Conservation (phyloP, 2,113 vertebrate genomes). For the Ariopsis seemanni region DNA sequence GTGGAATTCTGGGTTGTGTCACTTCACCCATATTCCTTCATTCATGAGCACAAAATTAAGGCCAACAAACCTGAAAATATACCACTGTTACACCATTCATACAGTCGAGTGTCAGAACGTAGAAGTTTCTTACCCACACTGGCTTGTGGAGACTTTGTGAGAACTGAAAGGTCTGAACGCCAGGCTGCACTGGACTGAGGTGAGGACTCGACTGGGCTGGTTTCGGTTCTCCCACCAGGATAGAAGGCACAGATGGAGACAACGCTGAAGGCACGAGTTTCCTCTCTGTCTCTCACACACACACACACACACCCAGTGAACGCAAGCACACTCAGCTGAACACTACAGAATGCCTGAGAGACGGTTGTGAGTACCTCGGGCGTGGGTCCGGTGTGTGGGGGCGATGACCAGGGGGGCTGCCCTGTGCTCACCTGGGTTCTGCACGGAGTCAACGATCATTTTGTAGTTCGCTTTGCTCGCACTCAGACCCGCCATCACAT, state of each 20-base stretch:
- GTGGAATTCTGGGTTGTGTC: too few species aligned
- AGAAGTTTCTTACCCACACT: slow-evolving; percentile 75
- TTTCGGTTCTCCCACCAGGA: slow-evolving; percentile 78
- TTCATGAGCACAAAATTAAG: too few species aligned
- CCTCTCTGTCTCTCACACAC: slow-evolving; percentile 78
- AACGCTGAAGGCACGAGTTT: slow-evolving; percentile 93
- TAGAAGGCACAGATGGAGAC: slow-evolving; percentile 89
- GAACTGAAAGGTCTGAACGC: slow-evolving; percentile 71
- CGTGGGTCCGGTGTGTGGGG: slow-evolving; percentile 33
- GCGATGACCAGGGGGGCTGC: slow-evolving; percentile 8
- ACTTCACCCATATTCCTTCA: too few species aligned
- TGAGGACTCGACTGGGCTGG: slow-evolving; percentile 75
- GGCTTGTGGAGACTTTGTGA: slow-evolving; percentile 71
- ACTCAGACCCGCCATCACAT: slow-evolving; percentile 93
- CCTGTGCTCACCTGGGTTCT: slow-evolving; percentile 85
- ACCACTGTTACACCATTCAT: not conserved
- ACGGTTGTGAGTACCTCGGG: slow-evolving; percentile 36
- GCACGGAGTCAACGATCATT: slow-evolving; percentile 90
- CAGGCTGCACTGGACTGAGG: slow-evolving; percentile 75
- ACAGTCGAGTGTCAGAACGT: not conserved
- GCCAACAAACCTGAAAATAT: too few species aligned
- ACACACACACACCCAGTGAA: slow-evolving; percentile 44
- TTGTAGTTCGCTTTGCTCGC: slow-evolving; percentile 92
- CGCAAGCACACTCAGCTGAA: not conserved
- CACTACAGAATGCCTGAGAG: not conserved